Conservation (phyloP, 2,888 invertebrate genomes). For the Eupithecia pulchellata region DNA sequence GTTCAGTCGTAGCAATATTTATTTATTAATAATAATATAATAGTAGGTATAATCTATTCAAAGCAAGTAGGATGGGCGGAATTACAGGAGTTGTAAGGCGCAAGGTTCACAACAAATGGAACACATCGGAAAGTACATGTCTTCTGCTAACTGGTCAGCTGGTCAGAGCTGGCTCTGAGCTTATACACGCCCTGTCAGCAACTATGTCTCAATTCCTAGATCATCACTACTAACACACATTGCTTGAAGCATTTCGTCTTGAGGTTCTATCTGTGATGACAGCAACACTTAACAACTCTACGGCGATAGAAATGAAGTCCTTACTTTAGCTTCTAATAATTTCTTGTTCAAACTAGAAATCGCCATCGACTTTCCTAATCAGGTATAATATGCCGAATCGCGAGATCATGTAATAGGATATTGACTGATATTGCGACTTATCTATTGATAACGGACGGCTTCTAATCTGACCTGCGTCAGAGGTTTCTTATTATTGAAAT, state of each 20-base stretch:
- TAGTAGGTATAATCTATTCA: no score
- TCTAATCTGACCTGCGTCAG: slow-evolving; percentile 32
- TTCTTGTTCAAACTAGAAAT: background rate
- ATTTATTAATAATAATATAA: no score
- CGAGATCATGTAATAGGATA: background rate
- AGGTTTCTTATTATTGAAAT: slow-evolving; percentile 23
- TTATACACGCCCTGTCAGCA: background rate
- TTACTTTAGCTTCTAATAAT: background rate
- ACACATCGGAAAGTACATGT: no score
- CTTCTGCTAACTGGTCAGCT: no score
- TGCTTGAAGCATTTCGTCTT: background rate
- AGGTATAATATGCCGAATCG: background rate
- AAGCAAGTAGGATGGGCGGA: no score
- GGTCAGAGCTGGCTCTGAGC: no score
- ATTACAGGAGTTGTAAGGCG: no score
- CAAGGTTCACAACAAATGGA: no score
- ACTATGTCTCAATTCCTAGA: background rate
- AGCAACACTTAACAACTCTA: background rate
- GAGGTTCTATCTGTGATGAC: background rate
- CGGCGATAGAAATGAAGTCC: background rate
- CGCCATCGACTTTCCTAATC: background rate
- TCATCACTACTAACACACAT: background rate
- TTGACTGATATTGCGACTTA: slow-evolving; percentile 10
- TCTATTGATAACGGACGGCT: slow-evolving; percentile 23
- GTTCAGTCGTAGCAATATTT: no score